Conservation (phyloP, 2,888 invertebrate species). For the Sarcophaga variegata region DNA sequence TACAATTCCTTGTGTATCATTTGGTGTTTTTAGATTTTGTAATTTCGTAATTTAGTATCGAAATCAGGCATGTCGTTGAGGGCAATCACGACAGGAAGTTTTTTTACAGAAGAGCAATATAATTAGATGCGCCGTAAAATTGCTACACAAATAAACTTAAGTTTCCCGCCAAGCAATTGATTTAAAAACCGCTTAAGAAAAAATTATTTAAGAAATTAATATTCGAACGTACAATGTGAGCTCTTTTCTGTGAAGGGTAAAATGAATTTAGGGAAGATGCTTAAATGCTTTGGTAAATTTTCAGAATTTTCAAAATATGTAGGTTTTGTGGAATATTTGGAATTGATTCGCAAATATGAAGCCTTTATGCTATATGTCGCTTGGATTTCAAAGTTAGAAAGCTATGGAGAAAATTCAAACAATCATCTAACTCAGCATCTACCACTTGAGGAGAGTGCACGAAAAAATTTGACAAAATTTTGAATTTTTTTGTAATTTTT, state of each 20-base stretch:
- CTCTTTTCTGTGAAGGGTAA: background rate
- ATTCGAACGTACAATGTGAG: background rate
- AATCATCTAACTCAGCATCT: too few species aligned
- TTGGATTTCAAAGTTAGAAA: too few species aligned
- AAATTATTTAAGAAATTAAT: background rate
- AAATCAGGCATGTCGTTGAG: constrained; percentile 21
- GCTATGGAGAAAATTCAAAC: too few species aligned
- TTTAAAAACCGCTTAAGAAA: background rate
- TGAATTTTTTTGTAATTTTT: too few species aligned
- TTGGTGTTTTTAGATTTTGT: constrained; percentile 14
- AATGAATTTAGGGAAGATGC: background rate
- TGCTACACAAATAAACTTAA: background rate
- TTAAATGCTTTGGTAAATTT: too few species aligned
- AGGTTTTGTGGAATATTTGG: too few species aligned
- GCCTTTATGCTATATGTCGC: too few species aligned
- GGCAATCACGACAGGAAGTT: constrained; percentile 37
- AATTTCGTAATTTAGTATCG: constrained; percentile 40
- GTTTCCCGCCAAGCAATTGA: background rate
- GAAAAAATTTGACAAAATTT: too few species aligned
- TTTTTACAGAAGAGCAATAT: constrained; percentile 23
- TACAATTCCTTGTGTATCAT: constrained; percentile 17
- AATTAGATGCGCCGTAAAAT: constrained; percentile 21
- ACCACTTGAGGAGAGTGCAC: too few species aligned
- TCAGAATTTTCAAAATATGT: too few species aligned
- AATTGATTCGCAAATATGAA: too few species aligned